Evolutionary conservation across 2,888 invertebrate species (phyloP).

Genomic region (Agonopterix subpropinquella): DNA sequence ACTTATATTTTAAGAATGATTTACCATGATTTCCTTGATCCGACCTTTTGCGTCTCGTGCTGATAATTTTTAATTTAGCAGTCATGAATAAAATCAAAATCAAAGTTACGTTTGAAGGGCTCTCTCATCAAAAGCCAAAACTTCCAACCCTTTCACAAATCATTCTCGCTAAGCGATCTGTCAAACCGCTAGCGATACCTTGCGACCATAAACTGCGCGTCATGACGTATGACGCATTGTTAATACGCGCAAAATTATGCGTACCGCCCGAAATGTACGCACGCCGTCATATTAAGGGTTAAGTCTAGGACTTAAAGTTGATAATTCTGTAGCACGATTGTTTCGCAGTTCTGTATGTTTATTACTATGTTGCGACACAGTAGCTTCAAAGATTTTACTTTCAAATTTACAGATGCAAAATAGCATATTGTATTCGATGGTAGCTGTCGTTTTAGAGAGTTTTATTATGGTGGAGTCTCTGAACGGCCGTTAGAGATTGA

Average conservation of each 20-base stretch:
- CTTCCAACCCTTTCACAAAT: conserved; percentile 51
- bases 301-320: conserved; percentile 18
- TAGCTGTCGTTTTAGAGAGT: conserved; percentile 34
- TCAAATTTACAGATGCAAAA: conserved; percentile 63
- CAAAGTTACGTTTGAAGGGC: too few species aligned
- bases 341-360: conserved; percentile 1
- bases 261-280: conserved; percentile 15
- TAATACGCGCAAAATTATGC: conserved; percentile 24
- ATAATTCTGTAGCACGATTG: neutral
- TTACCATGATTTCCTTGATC: too few species aligned
- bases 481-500: conserved; percentile 36
- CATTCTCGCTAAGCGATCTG: conserved; percentile 60
- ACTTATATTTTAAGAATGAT: too few species aligned
- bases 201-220: conserved; percentile 53
- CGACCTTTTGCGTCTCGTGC: too few species aligned
- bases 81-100: too few species aligned
- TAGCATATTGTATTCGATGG: conserved; percentile 64
- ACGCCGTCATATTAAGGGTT: conserved; percentile 14
- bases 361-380: conserved; percentile 64
- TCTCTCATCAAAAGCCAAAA: too few species aligned
- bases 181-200: conserved; percentile 62
- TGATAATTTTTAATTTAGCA: too few species aligned
- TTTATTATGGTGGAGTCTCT: conserved; percentile 52
- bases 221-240: conserved; percentile 68
- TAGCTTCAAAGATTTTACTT: conserved; percentile 62